These are phyloP conservation scores for Drosophila kanapiae DNA, from an alignment of 1,140 invertebrate species.

Conservation along the genomic window DNA sequence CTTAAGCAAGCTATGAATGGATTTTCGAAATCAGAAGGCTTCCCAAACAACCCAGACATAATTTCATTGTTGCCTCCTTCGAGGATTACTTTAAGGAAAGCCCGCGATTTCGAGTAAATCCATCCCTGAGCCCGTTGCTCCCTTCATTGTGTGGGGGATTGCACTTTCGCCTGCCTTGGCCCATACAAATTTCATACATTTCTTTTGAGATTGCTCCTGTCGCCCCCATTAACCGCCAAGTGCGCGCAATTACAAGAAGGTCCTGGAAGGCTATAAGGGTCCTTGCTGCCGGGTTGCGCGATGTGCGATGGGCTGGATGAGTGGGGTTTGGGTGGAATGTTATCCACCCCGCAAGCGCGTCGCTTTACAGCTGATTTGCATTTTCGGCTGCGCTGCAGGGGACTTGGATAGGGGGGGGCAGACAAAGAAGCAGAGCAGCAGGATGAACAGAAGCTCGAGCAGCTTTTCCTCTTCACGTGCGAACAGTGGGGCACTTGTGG, in stretches of 20 bases:
- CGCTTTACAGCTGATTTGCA: slow-evolving; percentile 78
- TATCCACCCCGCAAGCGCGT: slow-evolving; percentile 5
- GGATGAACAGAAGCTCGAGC: slow-evolving; percentile 38
- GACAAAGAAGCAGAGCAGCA: slow-evolving; percentile 9
- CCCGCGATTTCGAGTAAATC: slow-evolving; percentile 8
- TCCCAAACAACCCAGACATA: neutral
- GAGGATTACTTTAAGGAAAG: neutral
- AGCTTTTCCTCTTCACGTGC: slow-evolving; percentile 61
- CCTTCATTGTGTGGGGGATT: slow-evolving; percentile 39
- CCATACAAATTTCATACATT: slow-evolving; percentile 80
- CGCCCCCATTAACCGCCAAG: slow-evolving; percentile 78
- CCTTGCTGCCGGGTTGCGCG: slow-evolving; percentile 11
- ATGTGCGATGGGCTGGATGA: neutral
- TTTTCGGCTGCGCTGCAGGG: slow-evolving; percentile 71
- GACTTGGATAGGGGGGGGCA: slow-evolving; percentile 4
- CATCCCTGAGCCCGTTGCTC: slow-evolving; percentile 22
- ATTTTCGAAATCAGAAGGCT: neutral
- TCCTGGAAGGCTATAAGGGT: slow-evolving; percentile 8
- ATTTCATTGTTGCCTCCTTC: slow-evolving; percentile 2
- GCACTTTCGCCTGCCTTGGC: slow-evolving; percentile 64
- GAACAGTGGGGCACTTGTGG: slow-evolving; percentile 73
- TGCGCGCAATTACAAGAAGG: slow-evolving; percentile 72
- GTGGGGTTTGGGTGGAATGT: slow-evolving; percentile 6
- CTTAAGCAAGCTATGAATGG: neutral
- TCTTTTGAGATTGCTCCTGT: slow-evolving; percentile 78